Base-by-base conservation (phyloP, 2,888 invertebrate genomes). In the Abrostola tripartita region DNA sequence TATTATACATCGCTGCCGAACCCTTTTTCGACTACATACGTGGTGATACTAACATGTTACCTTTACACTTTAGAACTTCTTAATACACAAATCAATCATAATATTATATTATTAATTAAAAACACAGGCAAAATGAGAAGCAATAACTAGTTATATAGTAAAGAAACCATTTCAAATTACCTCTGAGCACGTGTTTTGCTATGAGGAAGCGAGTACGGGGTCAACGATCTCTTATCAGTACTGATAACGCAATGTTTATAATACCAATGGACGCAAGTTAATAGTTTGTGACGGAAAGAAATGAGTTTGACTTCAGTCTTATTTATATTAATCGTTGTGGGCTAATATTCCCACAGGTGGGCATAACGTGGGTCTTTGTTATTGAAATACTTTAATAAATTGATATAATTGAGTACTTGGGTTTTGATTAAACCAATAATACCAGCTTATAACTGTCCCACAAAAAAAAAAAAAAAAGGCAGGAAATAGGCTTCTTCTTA, bases 201-300 rank as follows among this genome's bases (percentile, higher is more conserved):
- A 86, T 81, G 73, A 87, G 89, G 88, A 88, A 89, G 85, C 82
- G 63, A 76, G 65, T 52, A 55, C 60, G 76, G 78, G 89, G 86
- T 89, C 88, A 87, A 83, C 82, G 85, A 71, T 83, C 87, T 59
- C 74, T 88, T 92, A 92, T 92, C 92, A 87, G 68, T 57, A 38
- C 73, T 86, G 91, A 92, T 92, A 91, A 89, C 82, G 73, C 69
- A 78, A 65, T 88, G 88, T 88, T 88, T 85, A 85, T 86, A 84
- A 79, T 72, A 68, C 74, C 59, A 52, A 51, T 52, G 10, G 35
- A 40, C 58, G 63, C 56, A n/a, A 55, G 57, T 63, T 67, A 65
- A 62, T 62, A 70, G 63, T 52, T 54, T 38, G 59, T 47, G 65
- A 38, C 50, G 6, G 41, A 49, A 50, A 49, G 54, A 35, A 70